Conservation (phyloP, 1,140 invertebrate genomes). For the Saxidomus purpurata region DNA sequence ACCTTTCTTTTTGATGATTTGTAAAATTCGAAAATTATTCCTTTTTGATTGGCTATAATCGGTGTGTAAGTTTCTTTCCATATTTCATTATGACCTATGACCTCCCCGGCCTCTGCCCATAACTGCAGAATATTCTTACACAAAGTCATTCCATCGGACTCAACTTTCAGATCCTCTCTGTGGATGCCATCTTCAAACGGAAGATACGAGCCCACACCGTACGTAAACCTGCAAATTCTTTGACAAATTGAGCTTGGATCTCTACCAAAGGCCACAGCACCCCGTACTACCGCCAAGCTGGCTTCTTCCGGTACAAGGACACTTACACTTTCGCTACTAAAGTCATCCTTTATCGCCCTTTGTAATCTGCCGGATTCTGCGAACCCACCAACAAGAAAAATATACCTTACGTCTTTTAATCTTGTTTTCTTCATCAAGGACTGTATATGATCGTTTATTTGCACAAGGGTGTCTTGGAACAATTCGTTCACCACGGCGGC, state of each 20-base stretch:
- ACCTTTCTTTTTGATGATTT: slow-evolving; percentile 87
- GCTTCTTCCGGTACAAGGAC: slow-evolving; percentile 88
- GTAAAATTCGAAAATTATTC: slow-evolving; percentile 89
- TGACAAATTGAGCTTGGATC: slow-evolving; percentile 88
- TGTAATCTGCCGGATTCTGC: slow-evolving; percentile 89
- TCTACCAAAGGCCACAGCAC: slow-evolving; percentile 89
- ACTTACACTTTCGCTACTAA: slow-evolving; percentile 86
- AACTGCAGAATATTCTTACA: slow-evolving; percentile 89
- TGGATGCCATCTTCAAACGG: slow-evolving; percentile 88
- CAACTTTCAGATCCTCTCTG: slow-evolving; percentile 87
- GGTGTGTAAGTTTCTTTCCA: slow-evolving; percentile 89
- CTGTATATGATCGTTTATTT: slow-evolving; percentile 82
- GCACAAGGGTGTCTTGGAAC: slow-evolving; percentile 79
- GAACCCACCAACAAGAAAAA: slow-evolving; percentile 90
- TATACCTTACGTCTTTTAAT: slow-evolving; percentile 86
- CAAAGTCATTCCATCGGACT: slow-evolving; percentile 87
- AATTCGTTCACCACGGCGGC: slow-evolving; percentile 77
- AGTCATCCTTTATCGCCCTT: slow-evolving; percentile 86
- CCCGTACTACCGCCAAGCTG: slow-evolving; percentile 84
- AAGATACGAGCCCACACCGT: slow-evolving; percentile 89
- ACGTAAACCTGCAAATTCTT: slow-evolving; percentile 88
- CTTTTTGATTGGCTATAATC: slow-evolving; percentile 87
- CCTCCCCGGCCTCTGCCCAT: slow-evolving; percentile 88
- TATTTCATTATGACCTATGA: slow-evolving; percentile 87
- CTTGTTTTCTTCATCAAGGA: slow-evolving; percentile 79